phyloP scores from a whole-genome alignment of 2,113 vertebrate genomes.

The Cyprichromis sp. region DNA sequence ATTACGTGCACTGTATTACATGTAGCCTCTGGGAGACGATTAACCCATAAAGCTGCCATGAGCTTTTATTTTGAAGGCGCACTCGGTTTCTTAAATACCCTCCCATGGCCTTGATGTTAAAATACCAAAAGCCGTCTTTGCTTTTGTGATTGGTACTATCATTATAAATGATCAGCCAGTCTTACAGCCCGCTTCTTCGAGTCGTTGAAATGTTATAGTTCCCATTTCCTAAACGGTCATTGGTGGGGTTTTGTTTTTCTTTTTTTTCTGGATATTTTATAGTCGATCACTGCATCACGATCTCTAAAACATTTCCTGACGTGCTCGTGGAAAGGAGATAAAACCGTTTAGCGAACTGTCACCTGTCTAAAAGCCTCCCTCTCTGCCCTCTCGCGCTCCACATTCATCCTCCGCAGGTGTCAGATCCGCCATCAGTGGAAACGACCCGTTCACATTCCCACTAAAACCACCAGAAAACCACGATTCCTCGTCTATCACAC shows the following conservation, averaged over 20 bases:
- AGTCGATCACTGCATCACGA: neutral
- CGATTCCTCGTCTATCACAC: neutral
- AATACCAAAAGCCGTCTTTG: neutral
- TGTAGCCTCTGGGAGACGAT: neutral
- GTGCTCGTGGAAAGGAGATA: neutral
- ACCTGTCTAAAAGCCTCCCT: neutral
- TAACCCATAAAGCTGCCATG: slow-evolving; percentile 3
- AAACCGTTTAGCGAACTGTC: neutral
- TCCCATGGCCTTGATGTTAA: neutral
- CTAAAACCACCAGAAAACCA: neutral
- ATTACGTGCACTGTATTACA: slow-evolving; percentile 2
- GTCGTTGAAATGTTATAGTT: neutral
- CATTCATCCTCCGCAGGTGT: slow-evolving; percentile 25
- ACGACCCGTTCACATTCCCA: neutral
- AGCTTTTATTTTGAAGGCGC: slow-evolving; percentile 48
- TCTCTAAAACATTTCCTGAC: neutral
- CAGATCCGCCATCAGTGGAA: slow-evolving; percentile 21
- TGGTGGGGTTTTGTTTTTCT: neutral
- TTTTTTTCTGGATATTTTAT: neutral
- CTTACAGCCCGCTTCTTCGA: neutral
- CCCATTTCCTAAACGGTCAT: neutral
- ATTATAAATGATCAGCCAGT: neutral
- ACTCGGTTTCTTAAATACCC: neutral
- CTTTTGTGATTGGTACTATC: neutral
- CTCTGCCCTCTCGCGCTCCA: neutral